Evolutionary conservation across 2,797 vertebrate genomes (phyloP), one percentile per base, ranked within the genome.

Genomic region (Sebastes trivittatus): DNA sequence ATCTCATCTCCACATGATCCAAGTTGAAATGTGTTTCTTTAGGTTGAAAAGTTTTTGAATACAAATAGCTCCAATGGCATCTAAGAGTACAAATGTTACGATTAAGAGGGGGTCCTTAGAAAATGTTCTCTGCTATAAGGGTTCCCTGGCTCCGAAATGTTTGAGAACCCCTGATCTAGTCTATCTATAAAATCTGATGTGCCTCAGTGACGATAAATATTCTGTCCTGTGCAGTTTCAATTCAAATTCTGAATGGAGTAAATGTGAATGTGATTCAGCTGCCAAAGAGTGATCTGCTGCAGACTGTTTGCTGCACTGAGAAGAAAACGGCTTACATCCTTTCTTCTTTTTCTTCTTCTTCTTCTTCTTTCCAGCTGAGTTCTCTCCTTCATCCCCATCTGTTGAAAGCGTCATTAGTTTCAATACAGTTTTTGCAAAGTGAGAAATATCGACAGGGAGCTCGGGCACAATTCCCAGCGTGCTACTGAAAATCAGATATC

Each of bases 261-360:
- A 63, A 68, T 42, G 72, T 58, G 22, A 58, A 8, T 60, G 61
- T n/a, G 22, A 18, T 30, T 25, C 32, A 46, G 20, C 18, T 72
- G 32, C 13, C 29, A 52, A 2, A 54, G 22, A 56, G 32, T 4
- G 9, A 70, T 68, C 13, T 52, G 61, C 20, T 27, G 22, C 20
- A 54, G 22, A 23, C 16, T 42, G 18, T 25, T 80, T 64, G 14
- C 49, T 80, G 65, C 75, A 60, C 11, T n/a, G 9, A 52, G 23
- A 13, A 18, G 55, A 59, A 54, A 52, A 20, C 1, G 18, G 7
- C 97, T 95, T 95, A 99, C 98, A 88, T 92, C 97, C 97, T 96
- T 96, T 98, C 96, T 98, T 99, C 95, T 98, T 99, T 94, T 99
- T 99, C 92, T 98, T 99, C 87, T 97, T 99, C 83, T 97, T 99